Percentiles rank a stretch among this genome's conserved stretches.
phyloP scores from a whole-genome alignment of 2,113 vertebrate genomes.

The Lampris incognitus region DNA sequence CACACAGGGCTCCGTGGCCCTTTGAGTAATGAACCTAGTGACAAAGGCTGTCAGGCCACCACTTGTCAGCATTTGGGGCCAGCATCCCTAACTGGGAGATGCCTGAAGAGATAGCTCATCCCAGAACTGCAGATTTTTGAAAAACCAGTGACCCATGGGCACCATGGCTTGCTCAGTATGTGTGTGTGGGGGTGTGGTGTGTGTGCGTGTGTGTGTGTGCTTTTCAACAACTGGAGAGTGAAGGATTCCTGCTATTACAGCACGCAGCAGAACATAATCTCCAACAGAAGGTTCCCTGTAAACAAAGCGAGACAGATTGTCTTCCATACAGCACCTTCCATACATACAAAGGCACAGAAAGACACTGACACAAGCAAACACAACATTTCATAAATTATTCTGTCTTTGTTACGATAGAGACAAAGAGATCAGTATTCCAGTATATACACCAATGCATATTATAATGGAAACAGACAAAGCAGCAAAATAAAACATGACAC shows the following conservation, averaged over 20 bases:
- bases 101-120: conserved; percentile 22
- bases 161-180: not conserved
- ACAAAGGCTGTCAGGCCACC: conserved; percentile 25
- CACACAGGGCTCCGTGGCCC: not conserved
- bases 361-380: not conserved
- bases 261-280: conserved; percentile 14
- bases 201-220: conserved; percentile 11
- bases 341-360: not conserved
- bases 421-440: not conserved
- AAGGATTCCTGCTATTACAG: not conserved
- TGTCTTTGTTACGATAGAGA: not conserved
- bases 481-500: not conserved
- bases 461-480: not conserved
- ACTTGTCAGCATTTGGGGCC: conserved; percentile 33
- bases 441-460: not conserved
- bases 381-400: not conserved
- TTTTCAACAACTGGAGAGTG: not conserved
- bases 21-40: conserved; percentile 18
- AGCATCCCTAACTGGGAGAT: conserved; percentile 15
- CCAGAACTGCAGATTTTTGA: conserved; percentile 3
- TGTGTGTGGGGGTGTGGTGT: not conserved
- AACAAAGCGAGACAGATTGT: conserved; percentile 19
- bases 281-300: conserved; percentile 27
- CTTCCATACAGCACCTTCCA: conserved; percentile 1
- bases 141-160: conserved; percentile 1